These are phyloP conservation scores for Pedetes capensis DNA, from an alignment of 2,113 vertebrate species.

Conservation along the genomic window DNA sequence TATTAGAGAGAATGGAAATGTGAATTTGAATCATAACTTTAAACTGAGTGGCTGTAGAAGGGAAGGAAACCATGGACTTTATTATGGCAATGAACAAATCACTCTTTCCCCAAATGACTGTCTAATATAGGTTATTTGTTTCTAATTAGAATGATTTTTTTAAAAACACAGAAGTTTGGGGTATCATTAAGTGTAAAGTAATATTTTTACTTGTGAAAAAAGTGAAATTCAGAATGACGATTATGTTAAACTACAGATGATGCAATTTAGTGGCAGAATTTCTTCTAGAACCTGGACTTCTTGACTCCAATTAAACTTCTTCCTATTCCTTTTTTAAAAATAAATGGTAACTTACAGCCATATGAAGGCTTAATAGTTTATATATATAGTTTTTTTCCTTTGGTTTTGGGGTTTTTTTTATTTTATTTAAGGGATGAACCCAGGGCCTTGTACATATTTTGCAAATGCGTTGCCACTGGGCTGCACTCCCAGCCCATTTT, in stretches of 20 bases:
- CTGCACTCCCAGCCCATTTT: too few species aligned
- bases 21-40: neutral
- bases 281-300: neutral
- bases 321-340: neutral
- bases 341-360: too few species aligned
- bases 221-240: neutral
- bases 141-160: neutral
- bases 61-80: neutral
- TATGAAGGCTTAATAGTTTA: too few species aligned
- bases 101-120: neutral
- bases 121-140: neutral
- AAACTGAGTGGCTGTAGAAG: too few species aligned
- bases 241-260: neutral
- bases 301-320: neutral
- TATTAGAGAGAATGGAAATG: neutral
- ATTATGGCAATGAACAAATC: neutral
- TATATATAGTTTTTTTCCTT: too few species aligned
- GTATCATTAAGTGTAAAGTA: neutral
- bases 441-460: too few species aligned
- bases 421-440: too few species aligned
- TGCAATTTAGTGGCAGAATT: neutral
- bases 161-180: neutral
- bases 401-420: too few species aligned
- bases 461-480: too few species aligned
- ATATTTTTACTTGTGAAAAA: neutral